phyloP scores from a whole-genome alignment of 2,113 vertebrate genomes.

The Fregetta grallaria region DNA sequence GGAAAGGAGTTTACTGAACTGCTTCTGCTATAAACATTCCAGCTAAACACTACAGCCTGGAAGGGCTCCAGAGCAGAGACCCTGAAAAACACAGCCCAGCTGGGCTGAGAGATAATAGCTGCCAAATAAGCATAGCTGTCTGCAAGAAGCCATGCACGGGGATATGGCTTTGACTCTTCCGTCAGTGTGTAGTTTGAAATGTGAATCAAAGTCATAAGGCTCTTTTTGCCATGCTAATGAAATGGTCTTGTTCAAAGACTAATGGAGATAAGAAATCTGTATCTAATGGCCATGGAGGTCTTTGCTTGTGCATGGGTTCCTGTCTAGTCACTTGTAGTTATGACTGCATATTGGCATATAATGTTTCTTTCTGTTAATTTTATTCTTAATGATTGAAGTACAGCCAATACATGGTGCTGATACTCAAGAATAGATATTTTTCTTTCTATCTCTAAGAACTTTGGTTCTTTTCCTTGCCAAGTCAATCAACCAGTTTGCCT shows the following conservation, averaged over 20 bases:
- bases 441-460: neutral
- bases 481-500: neutral
- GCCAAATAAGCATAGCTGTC: neutral
- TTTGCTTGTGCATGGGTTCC: neutral
- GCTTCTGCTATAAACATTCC: neutral
- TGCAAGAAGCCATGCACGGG: neutral
- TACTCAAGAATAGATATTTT: neutral
- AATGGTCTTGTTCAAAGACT: neutral
- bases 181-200: neutral
- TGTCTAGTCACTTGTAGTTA: neutral
- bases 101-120: conserved; percentile 39
- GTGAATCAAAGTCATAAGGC: neutral
- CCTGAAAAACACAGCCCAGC: conserved; percentile 45
- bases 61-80: conserved; percentile 22
- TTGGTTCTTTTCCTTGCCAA: neutral
- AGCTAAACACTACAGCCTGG: neutral
- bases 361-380: neutral
- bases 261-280: neutral
- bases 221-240: neutral
- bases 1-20: neutral
- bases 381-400: neutral
- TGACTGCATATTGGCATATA: neutral
- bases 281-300: neutral
- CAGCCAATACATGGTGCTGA: neutral
- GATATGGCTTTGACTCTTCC: neutral